Conservation (phyloP, 2,113 vertebrate species). For the Oncorhynchus tshawytscha region DNA sequence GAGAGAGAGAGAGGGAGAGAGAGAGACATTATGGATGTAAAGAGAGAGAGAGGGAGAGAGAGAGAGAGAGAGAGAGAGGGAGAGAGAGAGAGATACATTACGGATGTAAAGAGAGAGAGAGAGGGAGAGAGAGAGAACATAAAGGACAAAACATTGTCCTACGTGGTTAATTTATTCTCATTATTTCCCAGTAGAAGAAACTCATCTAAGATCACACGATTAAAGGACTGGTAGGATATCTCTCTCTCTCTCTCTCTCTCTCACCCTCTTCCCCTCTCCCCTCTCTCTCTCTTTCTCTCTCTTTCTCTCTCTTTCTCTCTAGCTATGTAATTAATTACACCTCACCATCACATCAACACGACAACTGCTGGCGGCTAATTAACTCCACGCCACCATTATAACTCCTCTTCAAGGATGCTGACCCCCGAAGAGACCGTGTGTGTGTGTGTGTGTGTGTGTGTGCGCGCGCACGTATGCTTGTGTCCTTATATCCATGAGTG, state of each 20-base stretch:
- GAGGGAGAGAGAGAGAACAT: constrained; percentile 27
- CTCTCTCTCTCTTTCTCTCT: too few species aligned
- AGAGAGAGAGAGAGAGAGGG: too few species aligned
- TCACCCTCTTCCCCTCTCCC: not conserved
- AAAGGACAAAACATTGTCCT: constrained; percentile 70
- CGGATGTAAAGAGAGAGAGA: too few species aligned
- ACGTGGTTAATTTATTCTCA: constrained; percentile 64
- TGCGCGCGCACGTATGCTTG: not conserved
- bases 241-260: not conserved
- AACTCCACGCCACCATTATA: constrained; percentile 66
- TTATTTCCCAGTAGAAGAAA: constrained; percentile 51
- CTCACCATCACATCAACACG: constrained; percentile 65
- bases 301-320: constrained; percentile 54
- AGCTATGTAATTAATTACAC: constrained; percentile 73
- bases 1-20: too few species aligned
- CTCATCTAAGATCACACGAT: constrained; percentile 59
- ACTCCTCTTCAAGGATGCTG: constrained; percentile 39
- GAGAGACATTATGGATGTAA: too few species aligned
- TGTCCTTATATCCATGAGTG: not conserved
- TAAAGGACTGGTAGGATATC: not conserved
- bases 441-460: too few species aligned
- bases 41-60: too few species aligned
- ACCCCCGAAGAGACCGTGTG: constrained; percentile 2
- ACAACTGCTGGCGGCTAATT: constrained; percentile 71
- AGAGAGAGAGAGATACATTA: too few species aligned